Conservation (phyloP, 2,888 invertebrate genomes). For the Dynastes hyllus region DNA sequence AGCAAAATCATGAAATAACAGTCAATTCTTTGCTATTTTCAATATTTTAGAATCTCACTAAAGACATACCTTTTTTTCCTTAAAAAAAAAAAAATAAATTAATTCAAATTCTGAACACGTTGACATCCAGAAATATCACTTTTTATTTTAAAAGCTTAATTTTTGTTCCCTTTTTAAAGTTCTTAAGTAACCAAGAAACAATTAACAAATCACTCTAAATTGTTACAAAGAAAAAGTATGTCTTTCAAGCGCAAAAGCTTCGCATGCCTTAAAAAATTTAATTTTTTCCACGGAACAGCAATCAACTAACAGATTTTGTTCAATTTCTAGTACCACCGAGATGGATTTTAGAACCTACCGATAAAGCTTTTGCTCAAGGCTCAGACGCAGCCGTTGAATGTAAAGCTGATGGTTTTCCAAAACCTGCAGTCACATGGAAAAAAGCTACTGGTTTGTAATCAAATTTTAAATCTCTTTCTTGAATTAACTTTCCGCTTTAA, state of each 20-base stretch:
- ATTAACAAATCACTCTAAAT: no score
- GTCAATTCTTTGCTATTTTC: constrained; percentile 12
- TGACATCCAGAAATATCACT: no score
- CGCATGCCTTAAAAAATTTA: constrained; percentile 32
- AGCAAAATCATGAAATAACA: no score
- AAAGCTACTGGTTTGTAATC: constrained; percentile 84
- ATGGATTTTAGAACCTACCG: constrained; percentile 96
- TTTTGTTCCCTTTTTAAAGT: no score
- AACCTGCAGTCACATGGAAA: constrained; percentile 96
- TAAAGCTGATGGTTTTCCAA: constrained; percentile 96
- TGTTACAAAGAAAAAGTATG: constrained; percentile 9
- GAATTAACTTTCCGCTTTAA: neutral
- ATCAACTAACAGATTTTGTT: constrained; percentile 22
- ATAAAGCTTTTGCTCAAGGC: constrained; percentile 95
- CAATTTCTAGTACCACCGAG: constrained; percentile 90
- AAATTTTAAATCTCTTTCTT: constrained; percentile 4
- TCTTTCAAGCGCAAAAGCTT: constrained; percentile 34
- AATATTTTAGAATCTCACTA: constrained; percentile 16
- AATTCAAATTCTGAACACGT: neutral
- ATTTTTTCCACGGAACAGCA: neutral
- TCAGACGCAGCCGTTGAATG: constrained; percentile 96
- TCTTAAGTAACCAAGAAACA: no score
- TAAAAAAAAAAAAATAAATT: neutral
- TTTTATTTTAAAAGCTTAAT: no score
- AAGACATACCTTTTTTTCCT: constrained; percentile 14